Conservation (phyloP, 1,140 invertebrate species). For the Achatina immaculata region DNA sequence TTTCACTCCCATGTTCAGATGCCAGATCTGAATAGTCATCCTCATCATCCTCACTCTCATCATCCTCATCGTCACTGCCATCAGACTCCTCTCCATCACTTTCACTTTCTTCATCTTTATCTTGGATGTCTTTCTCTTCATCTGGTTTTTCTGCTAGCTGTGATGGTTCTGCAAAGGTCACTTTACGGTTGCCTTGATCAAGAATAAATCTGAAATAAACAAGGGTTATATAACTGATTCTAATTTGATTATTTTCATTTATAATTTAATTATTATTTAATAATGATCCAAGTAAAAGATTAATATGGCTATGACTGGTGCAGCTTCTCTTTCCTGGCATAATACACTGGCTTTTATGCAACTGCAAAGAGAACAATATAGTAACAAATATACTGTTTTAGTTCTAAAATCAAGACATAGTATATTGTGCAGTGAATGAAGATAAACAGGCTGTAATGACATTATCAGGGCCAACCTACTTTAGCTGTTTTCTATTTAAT, state of each 20-base stretch:
- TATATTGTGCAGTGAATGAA: too few species aligned
- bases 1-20: constrained; percentile 40
- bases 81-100: constrained; percentile 50
- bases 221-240: neutral
- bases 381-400: too few species aligned
- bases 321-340: neutral
- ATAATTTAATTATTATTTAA: neutral
- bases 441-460: too few species aligned
- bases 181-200: constrained; percentile 2
- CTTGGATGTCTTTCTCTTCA: constrained; percentile 60
- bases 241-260: too few species aligned
- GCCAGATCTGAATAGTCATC: constrained; percentile 44
- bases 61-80: constrained; percentile 49
- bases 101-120: constrained; percentile 60
- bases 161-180: constrained; percentile 12
- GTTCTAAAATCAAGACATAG: too few species aligned
- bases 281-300: neutral
- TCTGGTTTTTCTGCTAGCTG: constrained; percentile 30
- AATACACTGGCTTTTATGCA: neutral
- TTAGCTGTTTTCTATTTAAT: too few species aligned
- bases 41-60: constrained; percentile 43
- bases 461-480: too few species aligned
- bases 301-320: neutral
- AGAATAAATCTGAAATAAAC: constrained; percentile 36
- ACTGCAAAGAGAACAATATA: neutral